These are phyloP conservation scores for Dynastes maya DNA, from an alignment of 2,888 invertebrate species.

Conservation along the genomic window DNA sequence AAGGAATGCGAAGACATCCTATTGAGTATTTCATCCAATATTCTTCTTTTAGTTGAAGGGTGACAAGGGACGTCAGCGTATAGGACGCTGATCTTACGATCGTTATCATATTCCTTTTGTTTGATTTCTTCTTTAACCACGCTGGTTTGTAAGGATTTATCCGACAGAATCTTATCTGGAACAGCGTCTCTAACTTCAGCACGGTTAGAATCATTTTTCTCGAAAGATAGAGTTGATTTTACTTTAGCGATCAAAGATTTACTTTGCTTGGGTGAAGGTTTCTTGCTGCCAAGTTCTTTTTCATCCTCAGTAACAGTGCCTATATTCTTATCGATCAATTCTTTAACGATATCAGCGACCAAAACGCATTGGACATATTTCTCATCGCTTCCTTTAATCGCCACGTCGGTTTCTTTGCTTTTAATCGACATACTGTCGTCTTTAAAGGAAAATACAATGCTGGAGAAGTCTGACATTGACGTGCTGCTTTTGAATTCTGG, in stretches of 20 bases:
- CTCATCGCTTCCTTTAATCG: conserved; percentile 39
- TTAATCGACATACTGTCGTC: conserved; percentile 3
- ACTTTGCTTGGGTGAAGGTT: not conserved
- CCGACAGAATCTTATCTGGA: conserved; percentile 26
- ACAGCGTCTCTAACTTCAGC: not conserved
- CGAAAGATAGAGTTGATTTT: not conserved
- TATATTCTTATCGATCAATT: conserved; percentile 36
- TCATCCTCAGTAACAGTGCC: conserved; percentile 30
- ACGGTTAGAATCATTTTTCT: not conserved
- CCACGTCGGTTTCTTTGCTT: not conserved
- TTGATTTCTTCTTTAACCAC: not conserved
- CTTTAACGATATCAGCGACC: conserved; percentile 39
- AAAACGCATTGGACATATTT: conserved; percentile 48
- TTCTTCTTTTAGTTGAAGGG: not conserved
- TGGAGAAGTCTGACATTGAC: conserved; percentile 48
- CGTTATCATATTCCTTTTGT: not conserved
- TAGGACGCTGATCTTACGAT: conserved; percentile 21
- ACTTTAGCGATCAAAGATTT: not conserved
- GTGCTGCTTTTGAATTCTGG: conserved; percentile 47
- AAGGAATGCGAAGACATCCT: conserved; percentile 46
- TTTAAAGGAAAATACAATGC: conserved; percentile 31
- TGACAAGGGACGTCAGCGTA: conserved; percentile 27
- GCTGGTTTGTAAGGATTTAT: conserved; percentile 51
- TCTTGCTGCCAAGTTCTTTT: not conserved
- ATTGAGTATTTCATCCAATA: conserved; percentile 20